A percentile compares a stretch with the other conserved stretches of the same genome.
These are phyloP conservation scores for Lepas anatifera DNA, from an alignment of 2,888 invertebrate species.

Conservation along the genomic window DNA sequence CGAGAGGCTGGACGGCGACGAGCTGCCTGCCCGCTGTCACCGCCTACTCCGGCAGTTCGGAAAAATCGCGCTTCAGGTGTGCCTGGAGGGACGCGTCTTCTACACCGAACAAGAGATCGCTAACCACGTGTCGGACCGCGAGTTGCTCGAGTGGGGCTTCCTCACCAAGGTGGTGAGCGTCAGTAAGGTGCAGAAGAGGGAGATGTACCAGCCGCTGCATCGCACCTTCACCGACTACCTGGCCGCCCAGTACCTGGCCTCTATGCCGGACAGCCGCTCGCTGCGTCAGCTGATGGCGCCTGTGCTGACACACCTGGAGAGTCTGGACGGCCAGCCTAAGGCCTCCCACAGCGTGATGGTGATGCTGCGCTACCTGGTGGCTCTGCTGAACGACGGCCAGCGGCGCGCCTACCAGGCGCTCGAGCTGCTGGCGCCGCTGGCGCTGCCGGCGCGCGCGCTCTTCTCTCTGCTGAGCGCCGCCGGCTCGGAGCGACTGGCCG, in stretches of 20 bases:
- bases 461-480: constrained; percentile 43
- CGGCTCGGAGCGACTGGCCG: constrained; percentile 41
- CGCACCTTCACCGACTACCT: constrained; percentile 41
- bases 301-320: background rate
- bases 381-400: constrained; percentile 34
- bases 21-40: constrained; percentile 27
- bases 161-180: constrained; percentile 33
- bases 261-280: constrained; percentile 41
- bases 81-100: constrained; percentile 39
- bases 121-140: constrained; percentile 35
- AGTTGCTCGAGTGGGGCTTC: constrained; percentile 36
- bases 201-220: constrained; percentile 37
- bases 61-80: constrained; percentile 39
- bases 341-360: constrained; percentile 30
- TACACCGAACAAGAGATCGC: constrained; percentile 42
- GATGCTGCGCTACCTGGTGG: constrained; percentile 39
- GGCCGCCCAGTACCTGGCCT: constrained; percentile 44
- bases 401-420: constrained; percentile 35
- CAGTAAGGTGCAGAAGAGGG: constrained; percentile 26
- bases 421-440: constrained; percentile 38
- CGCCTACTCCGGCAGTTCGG: constrained; percentile 41
- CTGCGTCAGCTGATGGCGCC: constrained; percentile 32
- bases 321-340: constrained; percentile 27
- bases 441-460: constrained; percentile 41
- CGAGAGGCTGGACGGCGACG: constrained; percentile 26